These are phyloP conservation scores for Chionomys nivalis DNA, from an alignment of 2,113 vertebrate species.

Conservation along the genomic window DNA sequence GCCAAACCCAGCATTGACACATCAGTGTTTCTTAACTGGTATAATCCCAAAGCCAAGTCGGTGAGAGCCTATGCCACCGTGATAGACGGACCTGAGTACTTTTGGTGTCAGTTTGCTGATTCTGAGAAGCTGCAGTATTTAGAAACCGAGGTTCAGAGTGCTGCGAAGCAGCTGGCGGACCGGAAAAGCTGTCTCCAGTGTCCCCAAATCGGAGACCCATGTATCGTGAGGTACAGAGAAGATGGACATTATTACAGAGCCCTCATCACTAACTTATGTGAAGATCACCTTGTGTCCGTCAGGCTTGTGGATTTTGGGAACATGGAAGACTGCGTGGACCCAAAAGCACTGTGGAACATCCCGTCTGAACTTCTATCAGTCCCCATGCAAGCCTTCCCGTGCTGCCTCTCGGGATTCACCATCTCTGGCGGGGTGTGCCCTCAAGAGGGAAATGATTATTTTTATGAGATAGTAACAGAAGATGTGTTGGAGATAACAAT, in stretches of 20 bases:
- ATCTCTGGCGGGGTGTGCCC: slow-evolving; percentile 87
- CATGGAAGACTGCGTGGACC: slow-evolving; percentile 80
- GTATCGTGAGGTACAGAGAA: slow-evolving; percentile 88
- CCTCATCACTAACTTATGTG: slow-evolving; percentile 81
- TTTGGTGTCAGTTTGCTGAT: slow-evolving; percentile 91
- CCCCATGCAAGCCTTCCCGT: slow-evolving; percentile 92
- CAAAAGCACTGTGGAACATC: slow-evolving; percentile 85
- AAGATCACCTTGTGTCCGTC: slow-evolving; percentile 81
- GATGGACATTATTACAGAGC: slow-evolving; percentile 92
- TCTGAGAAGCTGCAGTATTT: slow-evolving; percentile 85
- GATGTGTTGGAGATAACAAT: slow-evolving; percentile 88
- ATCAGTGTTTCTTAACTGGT: slow-evolving; percentile 80
- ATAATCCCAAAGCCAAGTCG: slow-evolving; percentile 81
- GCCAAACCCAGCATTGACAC: neutral
- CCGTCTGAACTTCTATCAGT: slow-evolving; percentile 83
- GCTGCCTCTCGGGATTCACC: slow-evolving; percentile 90
- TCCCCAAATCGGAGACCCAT: slow-evolving; percentile 86
- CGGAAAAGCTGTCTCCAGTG: neutral
- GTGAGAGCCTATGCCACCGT: slow-evolving; percentile 86
- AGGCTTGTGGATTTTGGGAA: slow-evolving; percentile 94
- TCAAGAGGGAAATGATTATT: slow-evolving; percentile 85
- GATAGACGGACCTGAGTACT: slow-evolving; percentile 87
- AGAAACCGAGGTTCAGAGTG: slow-evolving; percentile 83
- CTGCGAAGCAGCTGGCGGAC: slow-evolving; percentile 69
- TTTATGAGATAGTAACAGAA: slow-evolving; percentile 86